A percentile compares a stretch with the other conserved stretches of the same genome.
Conservation (phyloP, 2,797 vertebrate genomes). For the Heterohyrax brucei region DNA sequence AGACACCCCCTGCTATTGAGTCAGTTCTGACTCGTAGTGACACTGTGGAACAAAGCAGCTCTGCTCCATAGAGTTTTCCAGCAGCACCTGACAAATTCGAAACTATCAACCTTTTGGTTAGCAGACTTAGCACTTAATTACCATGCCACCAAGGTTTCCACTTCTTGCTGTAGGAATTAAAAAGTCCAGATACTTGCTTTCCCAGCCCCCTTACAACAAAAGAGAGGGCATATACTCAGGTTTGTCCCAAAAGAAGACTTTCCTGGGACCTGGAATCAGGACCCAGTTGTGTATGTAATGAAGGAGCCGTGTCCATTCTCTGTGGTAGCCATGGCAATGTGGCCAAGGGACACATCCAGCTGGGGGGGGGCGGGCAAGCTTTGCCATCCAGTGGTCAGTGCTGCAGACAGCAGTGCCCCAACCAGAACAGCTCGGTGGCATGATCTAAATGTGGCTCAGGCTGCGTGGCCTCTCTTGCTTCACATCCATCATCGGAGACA, state of each 20-base stretch:
- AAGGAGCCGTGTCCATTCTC: background rate
- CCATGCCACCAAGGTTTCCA: no score
- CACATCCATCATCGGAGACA: background rate
- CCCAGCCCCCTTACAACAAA: background rate
- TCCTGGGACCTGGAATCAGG: background rate
- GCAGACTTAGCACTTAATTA: no score
- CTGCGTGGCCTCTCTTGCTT: background rate
- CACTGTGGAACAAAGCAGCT: no score
- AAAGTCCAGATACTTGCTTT: background rate
- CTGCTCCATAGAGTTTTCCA: no score
- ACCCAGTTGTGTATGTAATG: background rate
- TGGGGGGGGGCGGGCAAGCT: background rate
- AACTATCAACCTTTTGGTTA: no score
- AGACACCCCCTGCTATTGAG: no score
- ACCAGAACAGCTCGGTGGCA: background rate
- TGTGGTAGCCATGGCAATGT: background rate
- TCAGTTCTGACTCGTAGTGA: no score
- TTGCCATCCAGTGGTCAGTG: background rate
- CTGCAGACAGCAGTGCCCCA: background rate
- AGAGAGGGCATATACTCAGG: background rate
- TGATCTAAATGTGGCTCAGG: background rate
- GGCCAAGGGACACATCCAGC: background rate
- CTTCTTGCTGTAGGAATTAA: background rate
- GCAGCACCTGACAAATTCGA: no score
- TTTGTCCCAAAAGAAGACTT: background rate